Conservation (phyloP, 2,797 vertebrate genomes). For the Sternotherus odoratus region DNA sequence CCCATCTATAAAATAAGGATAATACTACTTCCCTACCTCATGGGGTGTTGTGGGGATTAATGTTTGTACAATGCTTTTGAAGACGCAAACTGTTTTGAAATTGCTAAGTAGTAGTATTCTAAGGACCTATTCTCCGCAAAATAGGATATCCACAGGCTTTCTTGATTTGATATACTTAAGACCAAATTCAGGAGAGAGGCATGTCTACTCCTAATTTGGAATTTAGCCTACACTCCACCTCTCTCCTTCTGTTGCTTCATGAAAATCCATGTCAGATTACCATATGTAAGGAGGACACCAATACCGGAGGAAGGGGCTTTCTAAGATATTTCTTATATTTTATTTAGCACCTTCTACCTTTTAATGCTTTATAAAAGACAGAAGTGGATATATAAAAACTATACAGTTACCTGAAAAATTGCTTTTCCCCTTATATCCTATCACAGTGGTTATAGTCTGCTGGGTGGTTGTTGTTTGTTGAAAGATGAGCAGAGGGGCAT, state of each 20-base stretch:
- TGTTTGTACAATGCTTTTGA: slow-evolving; percentile 59
- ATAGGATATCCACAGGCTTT: slow-evolving; percentile 27
- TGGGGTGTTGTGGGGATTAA: slow-evolving; percentile 73
- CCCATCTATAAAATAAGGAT: slow-evolving; percentile 59
- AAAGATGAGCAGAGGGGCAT: not conserved
- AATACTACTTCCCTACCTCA: slow-evolving; percentile 73
- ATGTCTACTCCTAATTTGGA: slow-evolving; percentile 23
- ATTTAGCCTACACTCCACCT: not conserved
- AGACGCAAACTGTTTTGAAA: slow-evolving; percentile 35
- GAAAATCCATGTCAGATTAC: not conserved
- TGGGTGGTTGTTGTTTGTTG: not conserved
- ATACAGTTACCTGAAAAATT: not conserved
- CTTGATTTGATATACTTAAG: slow-evolving; percentile 26
- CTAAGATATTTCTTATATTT: not conserved
- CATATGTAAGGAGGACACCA: not conserved
- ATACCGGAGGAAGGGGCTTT: not conserved
- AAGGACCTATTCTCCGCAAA: slow-evolving; percentile 21
- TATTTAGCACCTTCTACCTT: not conserved
- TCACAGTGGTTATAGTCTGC: not conserved
- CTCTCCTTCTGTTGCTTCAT: slow-evolving; percentile 24
- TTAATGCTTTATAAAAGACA: not conserved
- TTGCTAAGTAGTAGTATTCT: slow-evolving; percentile 65
- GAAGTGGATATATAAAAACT: slow-evolving; percentile 38
- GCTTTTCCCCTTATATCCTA: not conserved
- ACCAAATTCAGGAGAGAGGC: slow-evolving; percentile 39